These are phyloP conservation scores for Ianthella basta DNA, from an alignment of 37 sponge, comb jelly and placozoan species.

Conservation along the genomic window DNA sequence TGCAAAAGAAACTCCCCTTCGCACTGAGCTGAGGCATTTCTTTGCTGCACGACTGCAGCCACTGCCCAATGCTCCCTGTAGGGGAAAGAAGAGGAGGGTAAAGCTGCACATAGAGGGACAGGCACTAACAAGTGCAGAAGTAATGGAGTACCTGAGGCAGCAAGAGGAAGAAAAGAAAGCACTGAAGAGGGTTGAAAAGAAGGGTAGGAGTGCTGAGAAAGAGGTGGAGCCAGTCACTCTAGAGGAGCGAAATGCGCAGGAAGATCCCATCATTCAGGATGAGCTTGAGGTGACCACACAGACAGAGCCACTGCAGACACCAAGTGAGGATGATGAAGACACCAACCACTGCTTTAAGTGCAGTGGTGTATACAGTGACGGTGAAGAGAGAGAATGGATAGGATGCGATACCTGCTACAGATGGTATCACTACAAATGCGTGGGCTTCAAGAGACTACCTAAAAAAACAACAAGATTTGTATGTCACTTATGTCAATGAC, in stretches of 20 bases:
- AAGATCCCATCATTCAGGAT: too few relatives aligned
- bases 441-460: background rate
- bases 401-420: constrained; percentile 16
- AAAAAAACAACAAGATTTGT: background rate
- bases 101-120: constrained; percentile 20
- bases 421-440: constrained; percentile 23
- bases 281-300: too few relatives aligned
- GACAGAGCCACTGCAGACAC: too few relatives aligned
- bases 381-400: background rate
- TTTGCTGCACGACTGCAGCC: background rate
- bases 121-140: constrained; percentile 12
- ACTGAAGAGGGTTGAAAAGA: background rate
- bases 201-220: background rate
- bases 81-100: background rate
- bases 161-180: background rate
- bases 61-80: background rate
- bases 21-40: constrained; percentile 27
- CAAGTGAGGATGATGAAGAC: background rate
- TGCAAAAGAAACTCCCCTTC: background rate
- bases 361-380: constrained; percentile 10
- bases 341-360: constrained; percentile 13
- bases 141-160: background rate
- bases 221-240: too few relatives aligned
- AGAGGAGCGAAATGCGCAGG: too few relatives aligned
- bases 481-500: background rate